A percentile compares a stretch with the other conserved stretches of the same genome.
Conservation (phyloP, 2,888 invertebrate genomes). For the Automeris io region DNA sequence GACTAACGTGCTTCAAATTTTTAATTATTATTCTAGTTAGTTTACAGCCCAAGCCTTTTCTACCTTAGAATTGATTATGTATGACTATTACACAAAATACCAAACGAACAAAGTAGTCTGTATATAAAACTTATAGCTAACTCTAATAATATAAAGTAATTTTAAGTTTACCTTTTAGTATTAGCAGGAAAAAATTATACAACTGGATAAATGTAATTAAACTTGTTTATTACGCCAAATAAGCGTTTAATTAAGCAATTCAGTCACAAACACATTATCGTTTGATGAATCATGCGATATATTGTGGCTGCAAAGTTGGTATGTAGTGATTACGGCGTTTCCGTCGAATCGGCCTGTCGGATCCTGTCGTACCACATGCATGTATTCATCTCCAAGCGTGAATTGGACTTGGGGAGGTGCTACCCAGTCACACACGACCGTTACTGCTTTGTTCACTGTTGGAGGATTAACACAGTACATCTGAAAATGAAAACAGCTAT, state of each 20-base stretch:
- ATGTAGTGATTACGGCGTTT: constrained; percentile 54
- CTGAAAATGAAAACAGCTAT: constrained; percentile 38
- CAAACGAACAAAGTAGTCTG: too few relatives aligned
- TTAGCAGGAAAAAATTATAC: too few relatives aligned
- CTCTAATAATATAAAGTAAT: too few relatives aligned
- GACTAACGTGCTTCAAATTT: neutral
- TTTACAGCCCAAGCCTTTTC: too few relatives aligned
- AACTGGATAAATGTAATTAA: too few relatives aligned
- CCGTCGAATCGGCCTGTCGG: constrained; percentile 44
- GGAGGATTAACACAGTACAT: constrained; percentile 54
- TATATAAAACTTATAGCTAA: too few relatives aligned
- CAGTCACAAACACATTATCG: neutral
- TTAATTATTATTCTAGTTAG: neutral
- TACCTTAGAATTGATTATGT: too few relatives aligned
- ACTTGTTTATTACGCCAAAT: neutral
- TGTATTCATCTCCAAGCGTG: constrained; percentile 53
- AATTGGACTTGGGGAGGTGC: constrained; percentile 58
- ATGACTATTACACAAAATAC: too few relatives aligned
- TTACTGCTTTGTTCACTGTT: constrained; percentile 44
- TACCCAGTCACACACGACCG: constrained; percentile 57
- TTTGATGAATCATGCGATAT: constrained; percentile 14
- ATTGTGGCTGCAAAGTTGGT: constrained; percentile 52
- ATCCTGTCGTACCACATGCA: constrained; percentile 56
- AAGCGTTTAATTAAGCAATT: neutral
- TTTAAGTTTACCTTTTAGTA: too few relatives aligned